These are phyloP conservation scores for Pungitius pungitius DNA, from an alignment of 2,113 vertebrate genomes.

Conservation along the genomic window DNA sequence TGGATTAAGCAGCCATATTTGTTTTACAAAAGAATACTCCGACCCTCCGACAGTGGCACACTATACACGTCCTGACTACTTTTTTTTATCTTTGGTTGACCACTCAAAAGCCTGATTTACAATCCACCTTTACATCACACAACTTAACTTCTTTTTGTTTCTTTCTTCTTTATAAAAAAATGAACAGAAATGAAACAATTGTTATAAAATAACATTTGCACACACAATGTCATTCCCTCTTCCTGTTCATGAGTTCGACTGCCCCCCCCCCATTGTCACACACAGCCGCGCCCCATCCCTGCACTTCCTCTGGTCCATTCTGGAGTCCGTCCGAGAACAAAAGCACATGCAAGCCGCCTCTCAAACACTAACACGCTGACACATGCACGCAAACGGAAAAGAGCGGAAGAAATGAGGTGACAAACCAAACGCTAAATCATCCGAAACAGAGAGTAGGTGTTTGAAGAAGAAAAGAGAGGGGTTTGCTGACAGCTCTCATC, in stretches of 20 bases:
- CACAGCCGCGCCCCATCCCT: slow-evolving; percentile 83
- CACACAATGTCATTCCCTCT: slow-evolving; percentile 64
- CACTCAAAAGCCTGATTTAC: slow-evolving; percentile 78
- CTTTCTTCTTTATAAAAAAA: slow-evolving; percentile 33
- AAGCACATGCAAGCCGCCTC: slow-evolving; percentile 59
- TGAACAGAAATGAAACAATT: slow-evolving; percentile 48
- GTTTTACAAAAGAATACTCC: slow-evolving; percentile 75
- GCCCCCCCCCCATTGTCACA: slow-evolving; percentile 69
- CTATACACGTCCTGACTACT: slow-evolving; percentile 63
- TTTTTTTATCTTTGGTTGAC: slow-evolving; percentile 78
- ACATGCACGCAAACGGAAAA: slow-evolving; percentile 35
- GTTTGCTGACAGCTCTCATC: slow-evolving; percentile 79
- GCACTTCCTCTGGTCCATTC: slow-evolving; percentile 90
- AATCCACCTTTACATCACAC: slow-evolving; percentile 60
- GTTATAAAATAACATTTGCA: slow-evolving; percentile 57
- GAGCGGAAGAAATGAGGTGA: slow-evolving; percentile 54
- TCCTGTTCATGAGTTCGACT: slow-evolving; percentile 62
- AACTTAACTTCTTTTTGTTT: slow-evolving; percentile 76
- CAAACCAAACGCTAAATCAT: slow-evolving; percentile 46
- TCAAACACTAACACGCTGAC: slow-evolving; percentile 12
- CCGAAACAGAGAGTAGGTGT: slow-evolving; percentile 39
- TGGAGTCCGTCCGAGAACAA: slow-evolving; percentile 87
- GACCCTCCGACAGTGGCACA: slow-evolving; percentile 59
- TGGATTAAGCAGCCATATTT: slow-evolving; percentile 77
- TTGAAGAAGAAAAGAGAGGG: slow-evolving; percentile 14